A percentile compares a stretch with the other conserved stretches of the same genome.
Evolutionary conservation across 2,797 vertebrate species (phyloP).

Genomic region (Pseudocheirus occidentalis): DNA sequence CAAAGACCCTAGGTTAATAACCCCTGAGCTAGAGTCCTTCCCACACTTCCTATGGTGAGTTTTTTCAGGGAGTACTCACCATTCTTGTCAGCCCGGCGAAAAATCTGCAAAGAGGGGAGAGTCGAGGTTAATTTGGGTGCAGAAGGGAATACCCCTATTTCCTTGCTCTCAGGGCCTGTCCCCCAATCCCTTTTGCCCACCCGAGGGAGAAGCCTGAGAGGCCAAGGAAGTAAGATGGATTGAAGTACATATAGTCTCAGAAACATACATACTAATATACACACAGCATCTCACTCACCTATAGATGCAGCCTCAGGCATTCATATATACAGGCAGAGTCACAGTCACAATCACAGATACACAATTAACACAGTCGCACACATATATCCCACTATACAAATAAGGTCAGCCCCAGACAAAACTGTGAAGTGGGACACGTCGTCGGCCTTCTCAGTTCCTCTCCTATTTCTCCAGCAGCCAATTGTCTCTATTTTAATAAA

Average conservation of each 20-base stretch:
- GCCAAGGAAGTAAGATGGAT: not conserved
- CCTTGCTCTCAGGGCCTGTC: not conserved
- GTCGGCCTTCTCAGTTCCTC: not conserved
- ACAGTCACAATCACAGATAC: not conserved
- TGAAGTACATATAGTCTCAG: not conserved
- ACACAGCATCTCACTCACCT: not conserved
- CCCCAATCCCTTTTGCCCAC: not conserved
- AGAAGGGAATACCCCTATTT: not conserved
- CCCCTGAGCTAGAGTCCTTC: not conserved
- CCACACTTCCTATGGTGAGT: not conserved
- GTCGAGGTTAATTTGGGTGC: not conserved
- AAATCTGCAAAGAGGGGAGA: conserved; percentile 84
- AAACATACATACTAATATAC: not conserved
- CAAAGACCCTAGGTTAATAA: not conserved
- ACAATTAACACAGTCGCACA: not conserved
- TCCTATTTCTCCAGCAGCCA: not conserved
- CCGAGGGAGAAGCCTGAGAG: not conserved
- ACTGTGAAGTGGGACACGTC: not conserved
- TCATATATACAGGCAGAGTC: not conserved
- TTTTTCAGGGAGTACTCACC: conserved; percentile 81
- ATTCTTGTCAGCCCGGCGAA: conserved; percentile 88
- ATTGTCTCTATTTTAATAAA: not conserved
- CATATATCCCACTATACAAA: not conserved
- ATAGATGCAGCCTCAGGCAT: not conserved
- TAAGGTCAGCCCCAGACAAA: not conserved